These are phyloP conservation scores for Clarias batrachus DNA, from an alignment of 2,113 vertebrate genomes.

Conservation along the genomic window DNA sequence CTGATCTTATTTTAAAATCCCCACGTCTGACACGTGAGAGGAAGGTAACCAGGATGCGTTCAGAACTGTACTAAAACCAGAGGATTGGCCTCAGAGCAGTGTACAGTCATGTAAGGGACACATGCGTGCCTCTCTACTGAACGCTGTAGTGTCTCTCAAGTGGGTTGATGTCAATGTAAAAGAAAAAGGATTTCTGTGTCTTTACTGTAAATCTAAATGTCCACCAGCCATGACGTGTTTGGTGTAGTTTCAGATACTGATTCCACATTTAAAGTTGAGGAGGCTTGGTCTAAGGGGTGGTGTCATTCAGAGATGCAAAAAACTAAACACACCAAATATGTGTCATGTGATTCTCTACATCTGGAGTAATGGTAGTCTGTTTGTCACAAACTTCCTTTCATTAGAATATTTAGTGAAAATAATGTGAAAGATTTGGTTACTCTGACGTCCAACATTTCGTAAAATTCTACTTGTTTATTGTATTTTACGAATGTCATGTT, in stretches of 20 bases:
- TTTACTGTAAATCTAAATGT: neutral
- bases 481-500: neutral
- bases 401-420: conserved; percentile 46
- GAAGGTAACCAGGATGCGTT: neutral
- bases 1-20: neutral
- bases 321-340: neutral
- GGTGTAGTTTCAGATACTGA: neutral
- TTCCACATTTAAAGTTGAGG: neutral
- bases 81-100: neutral
- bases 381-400: neutral
- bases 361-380: neutral
- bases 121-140: neutral
- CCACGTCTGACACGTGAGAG: neutral
- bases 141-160: neutral
- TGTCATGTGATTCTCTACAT: neutral
- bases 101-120: neutral
- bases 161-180: neutral
- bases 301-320: neutral
- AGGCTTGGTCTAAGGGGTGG: neutral
- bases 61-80: neutral
- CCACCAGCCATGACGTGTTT: neutral
- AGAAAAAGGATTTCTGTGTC: neutral
- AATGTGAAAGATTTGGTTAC: conserved; percentile 60
- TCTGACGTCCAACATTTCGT: conserved; percentile 51
- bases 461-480: conserved; percentile 21